Conservation (phyloP, 2,888 invertebrate species). For the Petrolisthes manimaculis region DNA sequence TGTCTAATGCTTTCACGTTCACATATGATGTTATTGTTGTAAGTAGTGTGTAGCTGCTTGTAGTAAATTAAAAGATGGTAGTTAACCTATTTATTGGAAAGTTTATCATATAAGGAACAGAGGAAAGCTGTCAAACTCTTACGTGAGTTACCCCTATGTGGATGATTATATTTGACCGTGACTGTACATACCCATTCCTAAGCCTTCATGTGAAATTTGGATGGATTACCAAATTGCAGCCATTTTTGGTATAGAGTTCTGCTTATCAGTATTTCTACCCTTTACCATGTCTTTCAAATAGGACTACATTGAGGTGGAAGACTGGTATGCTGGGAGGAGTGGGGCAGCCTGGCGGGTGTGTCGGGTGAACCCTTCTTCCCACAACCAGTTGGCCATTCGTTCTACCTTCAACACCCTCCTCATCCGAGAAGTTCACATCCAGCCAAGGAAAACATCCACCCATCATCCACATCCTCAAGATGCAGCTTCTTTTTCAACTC, state of each 20-base stretch:
- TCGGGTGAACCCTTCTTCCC: conserved; percentile 23
- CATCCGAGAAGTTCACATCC: conserved; percentile 53
- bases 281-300: conserved; percentile 6
- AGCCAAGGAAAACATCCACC: neutral
- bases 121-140: too few species aligned
- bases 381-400: conserved; percentile 52
- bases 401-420: conserved; percentile 59
- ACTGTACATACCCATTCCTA: too few species aligned
- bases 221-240: neutral
- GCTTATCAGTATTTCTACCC: neutral
- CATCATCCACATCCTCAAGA: neutral
- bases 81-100: too few species aligned
- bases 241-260: neutral
- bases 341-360: conserved; percentile 64
- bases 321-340: conserved; percentile 57
- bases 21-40: too few species aligned
- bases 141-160: too few species aligned
- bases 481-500: neutral
- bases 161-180: too few species aligned
- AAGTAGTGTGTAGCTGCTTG: too few species aligned
- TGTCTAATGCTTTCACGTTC: too few species aligned
- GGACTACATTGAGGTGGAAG: conserved; percentile 62
- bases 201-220: neutral
- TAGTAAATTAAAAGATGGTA: too few species aligned
- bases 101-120: too few species aligned